Conservation (phyloP, 2,113 vertebrate species). For the Oncorhynchus tshawytscha region DNA sequence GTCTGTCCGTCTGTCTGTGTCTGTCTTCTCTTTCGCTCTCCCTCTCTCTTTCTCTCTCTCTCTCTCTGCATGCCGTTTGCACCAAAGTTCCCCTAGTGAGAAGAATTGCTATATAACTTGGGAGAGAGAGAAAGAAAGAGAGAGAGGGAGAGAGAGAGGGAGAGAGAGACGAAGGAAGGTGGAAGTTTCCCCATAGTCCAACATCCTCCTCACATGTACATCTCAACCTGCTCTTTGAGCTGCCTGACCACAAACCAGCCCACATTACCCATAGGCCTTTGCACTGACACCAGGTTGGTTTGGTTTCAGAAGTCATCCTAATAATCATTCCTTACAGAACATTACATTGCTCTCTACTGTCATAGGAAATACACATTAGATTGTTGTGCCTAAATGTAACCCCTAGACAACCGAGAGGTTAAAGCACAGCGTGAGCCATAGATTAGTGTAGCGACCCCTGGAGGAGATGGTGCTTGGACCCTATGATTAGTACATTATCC, state of each 20-base stretch:
- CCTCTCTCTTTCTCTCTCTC: too few relatives aligned
- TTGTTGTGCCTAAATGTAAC: too few relatives aligned
- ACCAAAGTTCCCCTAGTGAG: too few relatives aligned
- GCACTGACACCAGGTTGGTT: constrained; percentile 45
- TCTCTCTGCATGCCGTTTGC: too few relatives aligned
- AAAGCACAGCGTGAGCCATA: too few relatives aligned
- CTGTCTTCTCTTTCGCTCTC: background rate
- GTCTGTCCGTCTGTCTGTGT: background rate
- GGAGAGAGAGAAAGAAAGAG: background rate
- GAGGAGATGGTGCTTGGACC: background rate
- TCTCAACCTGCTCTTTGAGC: constrained; percentile 56
- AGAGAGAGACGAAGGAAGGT: constrained; percentile 52
- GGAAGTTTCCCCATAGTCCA: constrained; percentile 71
- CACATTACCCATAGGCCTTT: constrained; percentile 67
- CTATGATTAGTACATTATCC: background rate
- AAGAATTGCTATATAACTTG: too few relatives aligned
- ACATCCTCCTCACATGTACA: constrained; percentile 71
- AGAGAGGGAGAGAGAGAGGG: too few relatives aligned
- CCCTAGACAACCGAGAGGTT: too few relatives aligned
- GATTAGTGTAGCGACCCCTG: background rate
- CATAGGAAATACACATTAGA: too few relatives aligned
- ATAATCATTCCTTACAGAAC: too few relatives aligned
- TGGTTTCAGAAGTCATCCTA: too few relatives aligned
- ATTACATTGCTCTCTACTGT: too few relatives aligned
- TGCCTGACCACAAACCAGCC: constrained; percentile 71